Conservation (phyloP, 2,888 invertebrate species). For the Orthonychiurus folsomi region DNA sequence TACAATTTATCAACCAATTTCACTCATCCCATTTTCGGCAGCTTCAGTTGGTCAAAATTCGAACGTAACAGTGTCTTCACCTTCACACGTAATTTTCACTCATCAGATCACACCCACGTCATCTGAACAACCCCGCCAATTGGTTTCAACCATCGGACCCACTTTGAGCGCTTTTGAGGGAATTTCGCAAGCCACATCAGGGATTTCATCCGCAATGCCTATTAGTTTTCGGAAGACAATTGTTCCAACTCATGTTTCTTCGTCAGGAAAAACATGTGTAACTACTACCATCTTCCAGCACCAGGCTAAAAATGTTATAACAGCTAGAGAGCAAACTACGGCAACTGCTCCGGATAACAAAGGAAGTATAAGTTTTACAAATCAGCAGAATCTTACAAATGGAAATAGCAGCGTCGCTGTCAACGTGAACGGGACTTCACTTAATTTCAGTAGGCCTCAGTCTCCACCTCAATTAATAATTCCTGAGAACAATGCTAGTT, state of each 20-base stretch:
- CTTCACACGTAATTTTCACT: conserved; percentile 30
- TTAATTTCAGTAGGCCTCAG: conserved; percentile 27
- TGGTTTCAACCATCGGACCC: conserved; percentile 5
- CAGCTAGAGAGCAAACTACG: neutral
- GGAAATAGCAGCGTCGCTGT: no score
- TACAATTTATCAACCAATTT: conserved; percentile 28
- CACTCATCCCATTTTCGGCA: conserved; percentile 28
- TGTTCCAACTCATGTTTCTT: conserved; percentile 12
- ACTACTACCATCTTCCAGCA: neutral
- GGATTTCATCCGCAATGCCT: conserved; percentile 6
- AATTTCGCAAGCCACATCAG: conserved; percentile 11
- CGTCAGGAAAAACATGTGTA: conserved; percentile 14
- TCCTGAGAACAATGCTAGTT: conserved; percentile 34
- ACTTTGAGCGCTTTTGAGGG: conserved; percentile 6
- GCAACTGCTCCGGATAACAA: neutral
- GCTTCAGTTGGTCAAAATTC: conserved; percentile 12
- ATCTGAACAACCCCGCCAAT: conserved; percentile 14
- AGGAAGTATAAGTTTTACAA: neutral
- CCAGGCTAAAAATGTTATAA: neutral
- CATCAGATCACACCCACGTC: conserved; percentile 29
- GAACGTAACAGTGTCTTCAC: conserved; percentile 13
- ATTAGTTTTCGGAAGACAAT: conserved; percentile 15
- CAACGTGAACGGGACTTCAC: conserved; percentile 35
- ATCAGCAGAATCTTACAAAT: conserved; percentile 10
- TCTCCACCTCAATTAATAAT: conserved; percentile 40